Base-by-base conservation (phyloP, 23 tunicate species). In the Oikopleura albicans region DNA sequence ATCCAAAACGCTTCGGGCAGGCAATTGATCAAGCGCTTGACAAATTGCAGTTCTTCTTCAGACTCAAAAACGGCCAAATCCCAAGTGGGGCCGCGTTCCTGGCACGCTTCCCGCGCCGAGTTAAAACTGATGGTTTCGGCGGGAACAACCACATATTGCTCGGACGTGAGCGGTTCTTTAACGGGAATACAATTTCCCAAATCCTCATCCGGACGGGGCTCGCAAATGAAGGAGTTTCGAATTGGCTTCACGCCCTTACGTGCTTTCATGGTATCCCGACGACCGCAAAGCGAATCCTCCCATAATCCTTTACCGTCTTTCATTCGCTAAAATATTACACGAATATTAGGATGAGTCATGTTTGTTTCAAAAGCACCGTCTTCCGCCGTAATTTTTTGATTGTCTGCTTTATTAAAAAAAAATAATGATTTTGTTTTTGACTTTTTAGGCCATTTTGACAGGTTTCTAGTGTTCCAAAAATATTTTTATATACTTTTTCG, bases 221-320 rank as follows among this genome's bases (percentile, higher is more conserved):
- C 79, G 35, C 79, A 71, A 16, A 29, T 29, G 31, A 71, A 71
- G 33, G 79, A 71, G 79, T 71, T 71, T 71, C 31, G 28, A 2
- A 2, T 2, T 22, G 79, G 4, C 2, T 16, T 31, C 37, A 2
- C 31, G 37, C 4, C 31, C 37, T 71, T 71, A 22, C 36, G 4
- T 2, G 79, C 27, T 71, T 31, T 71, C 4, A 27, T 31, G 79
- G 79, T 71, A 71, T 71, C 79, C 4, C 36, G 4, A 2, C 79
- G 79, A 71, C 79, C 79, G 37, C 79, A 71, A 16, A 71, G 79
- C 4, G 79, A 34, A 71, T 71, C 79, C 35, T 71, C 79, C 79
- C 79, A 71, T 2, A 71, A 31, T 2, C 27, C 27, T 29, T 71
- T 31, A 22, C 35, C 35, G 4, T 71, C 31, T 29, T 71, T 71